A percentile compares a stretch with the other conserved stretches of the same genome.
Conservation (phyloP, 2,113 vertebrate species). For the Apodemus speciosus region DNA sequence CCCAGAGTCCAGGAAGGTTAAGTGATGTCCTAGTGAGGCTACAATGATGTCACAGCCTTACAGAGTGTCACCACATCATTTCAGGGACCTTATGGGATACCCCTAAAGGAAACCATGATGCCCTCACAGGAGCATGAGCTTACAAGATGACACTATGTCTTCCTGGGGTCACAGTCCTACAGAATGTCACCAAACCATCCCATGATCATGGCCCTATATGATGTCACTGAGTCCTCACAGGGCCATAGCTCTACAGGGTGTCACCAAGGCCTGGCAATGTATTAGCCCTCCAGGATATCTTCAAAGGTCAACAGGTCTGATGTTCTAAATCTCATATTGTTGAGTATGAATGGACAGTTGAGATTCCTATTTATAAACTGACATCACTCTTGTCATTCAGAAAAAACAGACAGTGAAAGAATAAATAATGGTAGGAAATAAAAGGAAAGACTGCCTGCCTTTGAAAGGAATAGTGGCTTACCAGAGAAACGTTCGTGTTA, state of each 20-base stretch:
- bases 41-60: neutral
- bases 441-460: neutral
- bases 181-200: neutral
- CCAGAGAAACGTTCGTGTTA: slow-evolving; percentile 12
- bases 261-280: neutral
- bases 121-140: neutral
- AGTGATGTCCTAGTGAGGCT: neutral
- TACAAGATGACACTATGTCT: neutral
- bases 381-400: neutral
- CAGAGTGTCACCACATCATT: neutral
- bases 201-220: neutral
- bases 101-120: too few relatives aligned
- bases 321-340: neutral
- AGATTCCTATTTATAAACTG: neutral
- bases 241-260: neutral
- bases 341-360: neutral
- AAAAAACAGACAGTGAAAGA: neutral
- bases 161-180: neutral
- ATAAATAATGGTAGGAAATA: neutral
- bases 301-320: neutral
- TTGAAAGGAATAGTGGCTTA: neutral
- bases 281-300: neutral
- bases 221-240: neutral
- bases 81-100: neutral
- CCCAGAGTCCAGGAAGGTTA: neutral